Evolutionary conservation across 2,888 invertebrate genomes (phyloP).

Genomic region (Lottia gigantea): DNA sequence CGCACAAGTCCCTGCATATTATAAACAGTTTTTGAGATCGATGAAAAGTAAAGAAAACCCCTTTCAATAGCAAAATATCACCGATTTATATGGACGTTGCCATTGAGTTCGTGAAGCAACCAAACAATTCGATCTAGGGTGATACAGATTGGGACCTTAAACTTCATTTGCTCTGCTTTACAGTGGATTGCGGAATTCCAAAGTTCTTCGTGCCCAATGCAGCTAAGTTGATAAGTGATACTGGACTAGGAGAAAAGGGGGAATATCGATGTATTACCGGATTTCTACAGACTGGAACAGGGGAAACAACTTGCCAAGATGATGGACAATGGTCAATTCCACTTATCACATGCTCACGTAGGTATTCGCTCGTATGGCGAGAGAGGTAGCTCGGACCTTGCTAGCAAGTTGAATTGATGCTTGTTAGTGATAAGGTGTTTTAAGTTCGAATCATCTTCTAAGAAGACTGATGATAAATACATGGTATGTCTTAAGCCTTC

Average conservation of each 20-base stretch:
- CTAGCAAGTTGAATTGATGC: too few species aligned
- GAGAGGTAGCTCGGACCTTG: too few species aligned
- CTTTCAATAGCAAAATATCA: neutral
- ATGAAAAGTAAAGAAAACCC: too few species aligned
- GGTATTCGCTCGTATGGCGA: neutral
- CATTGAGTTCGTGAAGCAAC: neutral
- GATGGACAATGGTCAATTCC: neutral
- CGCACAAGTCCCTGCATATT: too few species aligned
- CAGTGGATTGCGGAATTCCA: neutral
- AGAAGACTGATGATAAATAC: too few species aligned
- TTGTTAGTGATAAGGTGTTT: too few species aligned
- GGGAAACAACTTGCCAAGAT: neutral
- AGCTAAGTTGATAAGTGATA: neutral
- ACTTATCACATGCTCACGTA: neutral
- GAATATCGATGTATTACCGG: neutral
- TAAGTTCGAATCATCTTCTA: too few species aligned
- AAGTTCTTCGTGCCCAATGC: neutral
- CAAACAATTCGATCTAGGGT: neutral
- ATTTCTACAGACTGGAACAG: neutral
- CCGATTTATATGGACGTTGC: neutral
- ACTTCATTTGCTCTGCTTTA: neutral
- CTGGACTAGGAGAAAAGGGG: neutral
- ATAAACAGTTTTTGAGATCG: too few species aligned
- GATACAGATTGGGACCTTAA: too few species aligned
- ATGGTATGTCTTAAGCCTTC: too few species aligned